These are phyloP conservation scores for Pseudopleuronectes americanus DNA, from an alignment of 2,797 vertebrate species.

Conservation along the genomic window DNA sequence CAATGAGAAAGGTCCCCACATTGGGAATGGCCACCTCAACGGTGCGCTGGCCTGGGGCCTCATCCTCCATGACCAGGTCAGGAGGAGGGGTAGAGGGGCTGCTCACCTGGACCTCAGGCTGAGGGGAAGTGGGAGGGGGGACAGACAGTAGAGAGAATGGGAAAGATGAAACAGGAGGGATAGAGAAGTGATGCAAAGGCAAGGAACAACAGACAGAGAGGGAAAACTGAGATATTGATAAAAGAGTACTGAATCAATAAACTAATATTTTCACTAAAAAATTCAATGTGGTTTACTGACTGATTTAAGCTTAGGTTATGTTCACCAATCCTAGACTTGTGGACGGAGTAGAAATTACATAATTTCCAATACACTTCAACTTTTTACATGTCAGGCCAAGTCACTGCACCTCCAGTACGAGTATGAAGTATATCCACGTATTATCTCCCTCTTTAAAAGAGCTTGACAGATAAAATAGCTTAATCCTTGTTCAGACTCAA, in stretches of 20 bases:
- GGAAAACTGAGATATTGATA: slow-evolving; percentile 1
- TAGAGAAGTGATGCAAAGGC: slow-evolving; percentile 43
- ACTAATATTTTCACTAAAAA: neutral
- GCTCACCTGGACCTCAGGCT: slow-evolving; percentile 68
- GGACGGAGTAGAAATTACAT: too few relatives aligned
- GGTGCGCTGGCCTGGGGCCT: slow-evolving; percentile 87
- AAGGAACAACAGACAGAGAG: slow-evolving; percentile 15
- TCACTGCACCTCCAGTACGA: too few relatives aligned
- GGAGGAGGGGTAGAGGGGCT: slow-evolving; percentile 65
- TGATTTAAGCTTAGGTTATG: neutral
- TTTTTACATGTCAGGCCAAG: too few relatives aligned
- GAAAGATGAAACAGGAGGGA: slow-evolving; percentile 61
- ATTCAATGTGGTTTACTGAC: neutral
- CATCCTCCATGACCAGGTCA: slow-evolving; percentile 76
- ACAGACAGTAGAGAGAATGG: slow-evolving; percentile 72
- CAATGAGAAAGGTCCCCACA: slow-evolving; percentile 95
- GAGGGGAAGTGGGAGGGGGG: slow-evolving; percentile 79
- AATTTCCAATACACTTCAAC: too few relatives aligned
- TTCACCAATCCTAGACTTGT: too few relatives aligned
- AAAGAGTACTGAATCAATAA: neutral
- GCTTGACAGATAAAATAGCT: neutral
- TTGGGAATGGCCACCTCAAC: slow-evolving; percentile 96
- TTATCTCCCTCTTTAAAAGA: neutral
- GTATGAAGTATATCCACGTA: too few relatives aligned
- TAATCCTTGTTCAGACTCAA: neutral